Evolutionary conservation across 2,797 vertebrate genomes (phyloP), one percentile per base, ranked within the genome.

Genomic region (Coregonus suidteri): DNA sequence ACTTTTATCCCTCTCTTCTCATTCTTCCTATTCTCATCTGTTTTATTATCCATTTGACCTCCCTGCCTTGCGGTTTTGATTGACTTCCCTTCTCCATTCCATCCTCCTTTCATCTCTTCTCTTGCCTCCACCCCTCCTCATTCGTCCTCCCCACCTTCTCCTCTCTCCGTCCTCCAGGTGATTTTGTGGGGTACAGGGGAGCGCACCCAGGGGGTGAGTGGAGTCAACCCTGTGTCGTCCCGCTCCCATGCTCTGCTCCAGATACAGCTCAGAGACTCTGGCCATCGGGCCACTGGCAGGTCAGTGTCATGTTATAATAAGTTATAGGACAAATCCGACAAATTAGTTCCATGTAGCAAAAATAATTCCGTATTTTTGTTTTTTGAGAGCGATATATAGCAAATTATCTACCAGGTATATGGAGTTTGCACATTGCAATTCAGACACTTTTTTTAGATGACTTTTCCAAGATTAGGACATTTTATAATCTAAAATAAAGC

Each of bases 211-310:
- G 96, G 97, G 18, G 92, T 91, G 68, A 97, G 96, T 37, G 95
- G 95, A 25, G 96, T 97, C 77, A 98, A 98, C 80, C 91, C 95
- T 0, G 92, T 94, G 82, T 98, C 96, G 6, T 98, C 97, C 76
- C 95, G 96, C 68, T 98, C 97, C 35, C 97, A 97, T 59, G 97
- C 97, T n/a, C 84, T 98, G 84, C 96, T 98, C 85, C 96, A 97
- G 91, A 96, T 98, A 86, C 96, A 98, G 82, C 93, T 97, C 77
- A 95, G 95, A 91, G 90, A 91, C 66, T 56, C 86, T 11, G 86
- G 91, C 56, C 95, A 95, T 84, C 90, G 93, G 76, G 87, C 87
- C 18, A 90, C 88, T 86, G 97, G 97, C 83, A 96, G 96, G 97
- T 97, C 81, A 88, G 83, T 72, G 18, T 47, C 41, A 47, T 9